Conservation (phyloP, 2,113 vertebrate species). For the Gobius niger region DNA sequence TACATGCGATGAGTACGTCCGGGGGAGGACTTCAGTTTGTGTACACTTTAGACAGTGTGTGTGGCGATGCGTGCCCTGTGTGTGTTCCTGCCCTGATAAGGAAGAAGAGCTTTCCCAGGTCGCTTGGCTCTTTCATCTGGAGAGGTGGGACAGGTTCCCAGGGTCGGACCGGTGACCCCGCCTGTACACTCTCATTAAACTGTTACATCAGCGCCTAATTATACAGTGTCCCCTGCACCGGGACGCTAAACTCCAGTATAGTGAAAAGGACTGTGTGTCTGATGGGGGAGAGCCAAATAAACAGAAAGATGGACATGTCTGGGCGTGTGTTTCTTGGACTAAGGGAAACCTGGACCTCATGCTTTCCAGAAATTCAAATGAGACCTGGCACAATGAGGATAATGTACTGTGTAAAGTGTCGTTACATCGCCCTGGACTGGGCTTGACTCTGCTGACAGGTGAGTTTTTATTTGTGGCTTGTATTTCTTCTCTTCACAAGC, state of each 20-base stretch:
- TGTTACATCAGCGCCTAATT: constrained; percentile 68
- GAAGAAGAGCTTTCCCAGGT: constrained; percentile 72
- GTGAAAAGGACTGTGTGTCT: constrained; percentile 37
- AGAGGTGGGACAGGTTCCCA: constrained; percentile 71
- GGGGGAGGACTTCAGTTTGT: constrained; percentile 20
- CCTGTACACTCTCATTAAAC: constrained; percentile 67
- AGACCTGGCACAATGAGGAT: constrained; percentile 26
- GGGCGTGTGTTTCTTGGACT: constrained; percentile 64
- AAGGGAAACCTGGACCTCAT: constrained; percentile 45
- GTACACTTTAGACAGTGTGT: constrained; percentile 16
- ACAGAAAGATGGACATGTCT: constrained; percentile 55
- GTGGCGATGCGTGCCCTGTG: constrained; percentile 34
- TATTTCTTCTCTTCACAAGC: constrained; percentile 46
- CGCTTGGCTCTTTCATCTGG: constrained; percentile 70
- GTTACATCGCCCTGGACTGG: constrained; percentile 1
- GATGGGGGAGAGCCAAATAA: constrained; percentile 30
- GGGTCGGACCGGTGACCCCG: constrained; percentile 64
- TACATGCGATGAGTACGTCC: constrained; percentile 19
- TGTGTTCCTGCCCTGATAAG: constrained; percentile 65
- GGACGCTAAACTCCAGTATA: constrained; percentile 23
- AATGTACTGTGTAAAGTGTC: background rate
- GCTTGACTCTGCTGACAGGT: background rate
- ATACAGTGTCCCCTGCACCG: constrained; percentile 31
- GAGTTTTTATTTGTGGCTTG: constrained; percentile 2
- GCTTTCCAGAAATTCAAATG: constrained; percentile 54